A percentile compares a stretch with the other conserved stretches of the same genome.
Conservation (phyloP, 1,140 invertebrate species). For the Pentalonia nigronervosa region DNA sequence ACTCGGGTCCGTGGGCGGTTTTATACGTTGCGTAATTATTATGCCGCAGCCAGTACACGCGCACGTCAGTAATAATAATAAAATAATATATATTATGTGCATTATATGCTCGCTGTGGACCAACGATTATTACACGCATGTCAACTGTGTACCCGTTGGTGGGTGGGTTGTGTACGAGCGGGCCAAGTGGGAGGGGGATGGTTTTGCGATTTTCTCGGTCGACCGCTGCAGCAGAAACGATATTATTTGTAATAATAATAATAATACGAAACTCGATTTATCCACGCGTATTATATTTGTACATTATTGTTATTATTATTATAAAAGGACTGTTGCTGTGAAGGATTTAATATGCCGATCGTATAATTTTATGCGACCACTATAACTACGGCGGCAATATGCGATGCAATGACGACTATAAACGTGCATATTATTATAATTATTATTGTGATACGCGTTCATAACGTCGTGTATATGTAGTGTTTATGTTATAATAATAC, state of each 20-base stretch:
- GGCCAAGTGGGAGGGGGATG: not conserved
- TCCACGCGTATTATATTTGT: not conserved
- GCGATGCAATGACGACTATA: not conserved
- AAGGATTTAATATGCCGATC: not conserved
- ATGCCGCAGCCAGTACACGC: not conserved
- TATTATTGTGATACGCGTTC: not conserved
- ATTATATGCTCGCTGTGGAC: not conserved
- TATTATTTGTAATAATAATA: not conserved
- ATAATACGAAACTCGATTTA: not conserved
- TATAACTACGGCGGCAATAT: not conserved
- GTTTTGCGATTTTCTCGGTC: not conserved
- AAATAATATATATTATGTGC: conserved; percentile 18
- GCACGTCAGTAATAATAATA: conserved; percentile 7
- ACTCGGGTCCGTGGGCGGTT: not conserved
- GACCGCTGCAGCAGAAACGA: not conserved
- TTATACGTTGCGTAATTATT: conserved; percentile 6
- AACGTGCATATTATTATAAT: not conserved
- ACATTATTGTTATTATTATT: not conserved
- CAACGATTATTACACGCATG: not conserved
- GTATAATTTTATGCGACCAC: not conserved
- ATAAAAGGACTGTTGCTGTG: not conserved
- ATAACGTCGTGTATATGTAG: not conserved
- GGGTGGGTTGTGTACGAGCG: not conserved
- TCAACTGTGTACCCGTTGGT: not conserved
- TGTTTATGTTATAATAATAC: not conserved